These are phyloP conservation scores for Lepeophtheirus nordmannii DNA, from an alignment of 2,888 invertebrate species.

Conservation along the genomic window DNA sequence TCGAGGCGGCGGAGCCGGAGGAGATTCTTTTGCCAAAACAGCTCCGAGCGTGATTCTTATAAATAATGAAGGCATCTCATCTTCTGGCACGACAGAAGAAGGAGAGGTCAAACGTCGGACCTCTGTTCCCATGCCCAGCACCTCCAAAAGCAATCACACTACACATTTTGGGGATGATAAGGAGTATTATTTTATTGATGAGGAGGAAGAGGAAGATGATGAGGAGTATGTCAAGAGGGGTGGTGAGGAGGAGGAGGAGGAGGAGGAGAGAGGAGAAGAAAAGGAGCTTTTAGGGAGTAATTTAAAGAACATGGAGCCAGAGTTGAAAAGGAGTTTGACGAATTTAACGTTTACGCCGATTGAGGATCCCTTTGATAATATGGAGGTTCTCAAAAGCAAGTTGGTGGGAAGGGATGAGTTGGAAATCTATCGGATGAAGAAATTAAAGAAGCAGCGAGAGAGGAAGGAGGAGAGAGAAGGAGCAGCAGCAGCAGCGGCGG, in stretches of 20 bases:
- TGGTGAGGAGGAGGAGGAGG: too few relatives aligned
- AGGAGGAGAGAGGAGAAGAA: too few relatives aligned
- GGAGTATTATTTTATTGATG: too few relatives aligned
- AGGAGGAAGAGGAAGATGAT: too few relatives aligned
- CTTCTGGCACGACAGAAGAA: background rate
- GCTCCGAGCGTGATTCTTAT: background rate
- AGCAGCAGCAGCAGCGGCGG: too few relatives aligned
- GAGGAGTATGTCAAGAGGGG: too few relatives aligned
- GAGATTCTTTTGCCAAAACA: background rate
- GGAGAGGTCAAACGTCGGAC: background rate
- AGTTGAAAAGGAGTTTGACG: background rate
- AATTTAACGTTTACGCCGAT: background rate
- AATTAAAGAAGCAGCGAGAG: background rate
- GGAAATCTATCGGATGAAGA: slow-evolving; percentile 8
- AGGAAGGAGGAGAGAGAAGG: too few relatives aligned
- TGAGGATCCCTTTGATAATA: slow-evolving; percentile 6
- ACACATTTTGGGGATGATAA: too few relatives aligned
- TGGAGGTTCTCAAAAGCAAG: slow-evolving; percentile 9
- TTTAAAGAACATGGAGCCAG: background rate
- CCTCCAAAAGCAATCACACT: too few relatives aligned
- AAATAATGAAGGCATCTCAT: background rate
- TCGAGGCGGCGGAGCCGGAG: background rate
- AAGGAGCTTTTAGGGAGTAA: background rate
- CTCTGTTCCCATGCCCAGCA: background rate
- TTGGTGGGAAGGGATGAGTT: slow-evolving; percentile 9